Evolutionary conservation across 1,140 invertebrate species (phyloP), one percentile per base, ranked within the genome.

Genomic region (Drosophila melanica): DNA sequence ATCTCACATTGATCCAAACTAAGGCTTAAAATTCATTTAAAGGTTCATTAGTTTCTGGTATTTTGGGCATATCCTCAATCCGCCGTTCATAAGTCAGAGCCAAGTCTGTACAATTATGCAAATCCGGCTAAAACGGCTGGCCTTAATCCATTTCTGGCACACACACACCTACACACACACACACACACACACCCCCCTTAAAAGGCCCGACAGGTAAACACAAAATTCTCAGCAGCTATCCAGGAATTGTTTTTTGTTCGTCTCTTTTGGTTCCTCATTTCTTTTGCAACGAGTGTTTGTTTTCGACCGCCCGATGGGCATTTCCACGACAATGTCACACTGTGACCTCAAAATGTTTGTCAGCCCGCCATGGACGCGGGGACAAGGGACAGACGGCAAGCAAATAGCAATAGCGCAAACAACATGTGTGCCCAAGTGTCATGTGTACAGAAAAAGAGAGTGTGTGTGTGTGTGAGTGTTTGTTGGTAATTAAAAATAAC

Each of bases 401-500:
- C 57, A 58, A 63, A 74, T 55, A 53, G 58, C 50, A 62, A 74
- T 60, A 44, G 16, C 35, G 45, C 64, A 16, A 12, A 27, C 12
- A 37, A 11, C 27, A 42, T 35, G 60, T 67, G 73, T 58, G 64
- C 50, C 54, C 76, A 10, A 35, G 33, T 35, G 27, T 35, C 33
- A 55, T 37, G 45, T 57, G 66, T 58, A 7, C 27, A 27, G 6
- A 27, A 27, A 7, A 27, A 20, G 1, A 3, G 3, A 20, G 53
- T 60, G 48, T 11, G n/a, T 39, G 44, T 39, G 48, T 39, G 16
- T 20, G 16, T 35, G 33, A 64, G 69, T 53, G 66, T 45, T 54
- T 33, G 74, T 39, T 76, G 78, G 82, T 89, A 87, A 84, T 82
- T 87, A 87, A 87, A 89, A 75, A 79, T 59, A 86, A 75, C 66